Evolutionary conservation across 2,113 vertebrate species (phyloP).

Genomic region (Aphelocoma coerulescens): DNA sequence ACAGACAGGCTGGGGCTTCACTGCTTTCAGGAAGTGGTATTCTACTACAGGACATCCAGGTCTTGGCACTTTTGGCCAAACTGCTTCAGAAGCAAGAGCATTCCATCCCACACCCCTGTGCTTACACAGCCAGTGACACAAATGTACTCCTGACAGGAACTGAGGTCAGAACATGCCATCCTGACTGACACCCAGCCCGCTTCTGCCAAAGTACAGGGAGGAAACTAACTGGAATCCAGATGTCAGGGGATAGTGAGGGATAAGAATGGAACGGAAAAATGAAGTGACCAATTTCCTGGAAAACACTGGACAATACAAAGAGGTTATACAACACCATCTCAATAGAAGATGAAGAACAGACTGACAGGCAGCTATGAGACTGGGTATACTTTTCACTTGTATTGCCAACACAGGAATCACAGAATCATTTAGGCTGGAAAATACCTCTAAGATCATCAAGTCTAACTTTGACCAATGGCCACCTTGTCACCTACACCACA

Average conservation of each 20-base stretch:
- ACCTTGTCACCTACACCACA: neutral
- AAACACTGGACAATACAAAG: neutral
- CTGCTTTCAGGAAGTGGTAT: neutral
- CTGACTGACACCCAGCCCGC: neutral
- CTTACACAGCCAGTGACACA: neutral
- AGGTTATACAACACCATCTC: neutral
- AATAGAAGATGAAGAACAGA: neutral
- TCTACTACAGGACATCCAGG: neutral
- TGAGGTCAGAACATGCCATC: neutral
- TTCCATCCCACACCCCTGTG: neutral
- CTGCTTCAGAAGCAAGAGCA: neutral
- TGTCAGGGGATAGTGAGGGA: rapidly evolving
- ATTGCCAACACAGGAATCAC: neutral
- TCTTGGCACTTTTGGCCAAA: neutral
- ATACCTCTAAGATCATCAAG: neutral
- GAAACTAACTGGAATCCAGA: neutral
- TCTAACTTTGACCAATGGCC: neutral
- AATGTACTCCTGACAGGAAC: neutral
- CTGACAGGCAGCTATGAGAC: neutral
- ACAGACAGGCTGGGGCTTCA: rapidly evolving
- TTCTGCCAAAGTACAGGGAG: neutral
- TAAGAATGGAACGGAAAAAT: neutral
- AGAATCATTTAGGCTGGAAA: neutral
- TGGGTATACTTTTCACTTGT: neutral
- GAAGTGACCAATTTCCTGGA: neutral